Base-by-base conservation (phyloP, 2,113 vertebrate genomes). In the Penelope pileata region DNA sequence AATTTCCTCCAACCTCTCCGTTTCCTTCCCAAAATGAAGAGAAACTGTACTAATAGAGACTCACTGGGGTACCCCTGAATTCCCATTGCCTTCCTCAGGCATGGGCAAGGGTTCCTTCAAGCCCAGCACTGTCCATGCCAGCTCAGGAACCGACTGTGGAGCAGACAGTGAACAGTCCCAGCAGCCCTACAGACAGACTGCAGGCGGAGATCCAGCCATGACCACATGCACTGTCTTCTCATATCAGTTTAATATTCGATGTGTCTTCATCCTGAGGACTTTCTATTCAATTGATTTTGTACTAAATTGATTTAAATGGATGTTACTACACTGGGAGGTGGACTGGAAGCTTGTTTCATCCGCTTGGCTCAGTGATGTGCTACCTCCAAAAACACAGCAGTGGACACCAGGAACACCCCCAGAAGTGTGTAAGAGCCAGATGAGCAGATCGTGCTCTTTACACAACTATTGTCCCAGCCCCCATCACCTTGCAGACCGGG, bases 231-330 rank as follows among this genome's bases (percentile, higher is more conserved):
- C 2, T 26, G 24, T 58, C 40, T 77, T 78, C 66, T 59, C 62
- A 45, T 59, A 13, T 7, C 32, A 42, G 22, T 56, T 93, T 82
- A 84, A 78, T 78, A 67, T 84, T 79, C 63, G 42, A 76, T 64
- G 47, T 7, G 17, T 54, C 69, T 88, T 68, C 79, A 68, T 43
- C 51, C 73, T 32, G 43, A 90, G 38, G 75, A 68, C 66, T 68
- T 85, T 36, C 54, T 59, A 16, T 91, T 91, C 70, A 53, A 73
- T 93, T 60, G 82, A 50, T 91, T 90, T 85, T 63, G 72, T 58
- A 78, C 58, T 84, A 43, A 66, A 83, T 26, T 86, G 40, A 76
- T 80, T 82, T 83, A 91, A 76, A 56, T 92, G 48, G 53, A 11
- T 43, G n/a, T 60, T 38, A 16, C 76, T 80, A 68, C 30, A 23